Evolutionary conservation across 2,888 invertebrate species (phyloP).

Genomic region (Deroplatys truncata): DNA sequence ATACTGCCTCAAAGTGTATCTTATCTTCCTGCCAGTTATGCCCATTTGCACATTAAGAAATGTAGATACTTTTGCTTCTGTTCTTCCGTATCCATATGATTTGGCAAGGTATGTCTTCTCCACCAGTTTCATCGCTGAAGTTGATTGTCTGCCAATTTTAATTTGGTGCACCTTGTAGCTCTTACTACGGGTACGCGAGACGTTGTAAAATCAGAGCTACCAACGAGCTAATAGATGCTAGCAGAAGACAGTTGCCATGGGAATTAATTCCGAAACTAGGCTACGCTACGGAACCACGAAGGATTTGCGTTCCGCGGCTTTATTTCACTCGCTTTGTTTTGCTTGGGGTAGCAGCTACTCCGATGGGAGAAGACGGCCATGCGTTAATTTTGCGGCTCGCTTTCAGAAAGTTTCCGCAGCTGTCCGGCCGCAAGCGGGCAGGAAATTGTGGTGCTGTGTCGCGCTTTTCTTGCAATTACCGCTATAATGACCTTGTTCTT

Average conservation of each 20-base stretch:
- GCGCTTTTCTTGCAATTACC: background rate
- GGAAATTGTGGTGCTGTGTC: background rate
- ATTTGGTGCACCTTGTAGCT: too few species aligned
- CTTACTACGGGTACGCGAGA: too few species aligned
- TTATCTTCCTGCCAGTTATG: too few species aligned
- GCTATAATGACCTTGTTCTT: background rate
- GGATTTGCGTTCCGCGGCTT: background rate
- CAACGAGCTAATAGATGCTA: background rate
- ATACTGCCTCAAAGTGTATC: too few species aligned
- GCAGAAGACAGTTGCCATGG: background rate
- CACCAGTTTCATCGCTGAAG: too few species aligned
- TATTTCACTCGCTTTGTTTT: background rate
- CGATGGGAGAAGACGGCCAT: background rate
- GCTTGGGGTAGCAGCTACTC: background rate
- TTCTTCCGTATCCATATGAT: too few species aligned
- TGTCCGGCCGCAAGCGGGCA: background rate
- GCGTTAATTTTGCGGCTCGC: background rate
- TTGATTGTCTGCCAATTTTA: too few species aligned
- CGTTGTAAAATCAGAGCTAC: too few species aligned
- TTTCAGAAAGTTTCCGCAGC: background rate
- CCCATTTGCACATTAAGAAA: too few species aligned
- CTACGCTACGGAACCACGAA: background rate
- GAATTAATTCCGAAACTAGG: background rate
- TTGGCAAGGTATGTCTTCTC: too few species aligned
- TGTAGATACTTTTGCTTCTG: too few species aligned